These are phyloP conservation scores for Oligia fasciuncula DNA, from an alignment of 2,888 invertebrate genomes.

Conservation along the genomic window DNA sequence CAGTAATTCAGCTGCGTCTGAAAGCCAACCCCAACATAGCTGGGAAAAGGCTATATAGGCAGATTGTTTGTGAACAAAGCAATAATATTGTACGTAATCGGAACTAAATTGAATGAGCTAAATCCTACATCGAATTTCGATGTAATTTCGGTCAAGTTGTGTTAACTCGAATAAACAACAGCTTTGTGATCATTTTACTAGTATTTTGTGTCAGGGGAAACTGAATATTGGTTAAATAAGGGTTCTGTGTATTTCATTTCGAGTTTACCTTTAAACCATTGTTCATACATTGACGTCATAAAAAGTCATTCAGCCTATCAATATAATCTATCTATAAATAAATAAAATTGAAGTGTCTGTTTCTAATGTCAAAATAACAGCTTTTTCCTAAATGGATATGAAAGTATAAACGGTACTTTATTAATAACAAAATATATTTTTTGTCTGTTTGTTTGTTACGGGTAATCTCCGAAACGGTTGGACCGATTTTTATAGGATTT, in stretches of 20 bases:
- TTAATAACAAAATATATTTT: too few relatives aligned
- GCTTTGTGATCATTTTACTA: constrained; percentile 42
- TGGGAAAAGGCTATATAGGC: not conserved
- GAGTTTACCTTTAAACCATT: not conserved
- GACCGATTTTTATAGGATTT: too few relatives aligned
- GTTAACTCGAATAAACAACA: constrained; percentile 7
- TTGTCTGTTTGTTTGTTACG: too few relatives aligned
- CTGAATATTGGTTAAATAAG: constrained; percentile 7
- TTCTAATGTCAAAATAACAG: too few relatives aligned
- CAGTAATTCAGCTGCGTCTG: not conserved
- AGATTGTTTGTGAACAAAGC: constrained; percentile 11
- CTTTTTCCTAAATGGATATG: too few relatives aligned
- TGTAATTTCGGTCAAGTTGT: constrained; percentile 41
- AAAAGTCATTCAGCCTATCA: not conserved
- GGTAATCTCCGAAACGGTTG: too few relatives aligned
- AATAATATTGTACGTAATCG: constrained; percentile 32
- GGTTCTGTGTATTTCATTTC: constrained; percentile 13
- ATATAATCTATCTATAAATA: not conserved
- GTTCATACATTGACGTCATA: not conserved
- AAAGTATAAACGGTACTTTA: too few relatives aligned
- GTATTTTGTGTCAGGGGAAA: not conserved
- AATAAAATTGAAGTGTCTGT: too few relatives aligned
- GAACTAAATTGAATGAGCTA: constrained; percentile 14
- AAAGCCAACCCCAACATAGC: not conserved
- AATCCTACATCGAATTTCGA: constrained; percentile 19